Evolutionary conservation across 2,797 vertebrate genomes (phyloP).

Genomic region (Chaetophractus vellerosus): DNA sequence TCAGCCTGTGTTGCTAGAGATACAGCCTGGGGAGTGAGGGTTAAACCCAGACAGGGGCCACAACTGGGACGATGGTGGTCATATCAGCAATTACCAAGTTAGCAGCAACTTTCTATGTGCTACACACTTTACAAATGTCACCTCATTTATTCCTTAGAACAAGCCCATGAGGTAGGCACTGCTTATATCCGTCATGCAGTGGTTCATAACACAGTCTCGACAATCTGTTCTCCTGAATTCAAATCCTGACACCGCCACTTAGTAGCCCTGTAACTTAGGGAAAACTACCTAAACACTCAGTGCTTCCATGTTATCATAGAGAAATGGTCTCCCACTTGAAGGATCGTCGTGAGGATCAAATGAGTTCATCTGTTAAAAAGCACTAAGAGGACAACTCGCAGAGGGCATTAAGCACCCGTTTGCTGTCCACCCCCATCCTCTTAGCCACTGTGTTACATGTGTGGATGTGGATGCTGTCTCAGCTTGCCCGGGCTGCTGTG

Average conservation of each 20-base stretch:
- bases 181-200: neutral
- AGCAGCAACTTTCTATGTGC: neutral
- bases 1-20: neutral
- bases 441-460: neutral
- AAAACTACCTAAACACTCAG: neutral
- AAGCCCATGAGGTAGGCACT: neutral
- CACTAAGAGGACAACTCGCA: neutral
- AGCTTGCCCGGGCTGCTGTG: no score
- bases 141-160: neutral
- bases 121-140: neutral
- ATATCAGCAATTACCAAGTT: no score
- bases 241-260: neutral
- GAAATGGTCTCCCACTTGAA: neutral
- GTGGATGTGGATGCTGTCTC: accelerated
- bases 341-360: neutral
- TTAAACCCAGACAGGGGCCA: no score
- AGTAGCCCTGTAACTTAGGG: neutral
- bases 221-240: neutral
- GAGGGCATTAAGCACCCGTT: neutral
- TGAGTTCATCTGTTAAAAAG: neutral
- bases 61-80: accelerated
- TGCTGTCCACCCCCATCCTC: no score
- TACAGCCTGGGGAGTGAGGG: accelerated
- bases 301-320: neutral
- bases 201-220: neutral